Percentiles rank a stretch among this genome's conserved stretches.
Evolutionary conservation across 2,797 vertebrate genomes (phyloP).

Genomic region (Amniataba percoides): DNA sequence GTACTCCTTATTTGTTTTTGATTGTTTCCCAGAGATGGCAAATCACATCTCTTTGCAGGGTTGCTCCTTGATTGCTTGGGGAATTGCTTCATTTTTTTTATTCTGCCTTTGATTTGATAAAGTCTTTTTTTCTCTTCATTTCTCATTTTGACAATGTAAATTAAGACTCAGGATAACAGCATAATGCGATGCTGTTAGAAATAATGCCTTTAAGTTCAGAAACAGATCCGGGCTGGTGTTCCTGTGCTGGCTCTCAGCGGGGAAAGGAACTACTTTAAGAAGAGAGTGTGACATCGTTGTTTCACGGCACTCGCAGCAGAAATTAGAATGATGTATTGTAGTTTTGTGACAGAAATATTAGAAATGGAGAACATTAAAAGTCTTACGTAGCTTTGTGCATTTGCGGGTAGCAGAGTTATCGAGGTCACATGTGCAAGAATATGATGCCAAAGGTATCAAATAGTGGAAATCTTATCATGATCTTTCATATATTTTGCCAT

Average conservation of each 20-base stretch:
- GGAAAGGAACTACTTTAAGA: not conserved
- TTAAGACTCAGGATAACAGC: conserved; percentile 6
- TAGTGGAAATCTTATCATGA: not conserved
- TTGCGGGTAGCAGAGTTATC: not conserved
- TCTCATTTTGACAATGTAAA: conserved; percentile 25
- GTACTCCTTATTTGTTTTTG: conserved; percentile 62
- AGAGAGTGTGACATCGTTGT: not conserved
- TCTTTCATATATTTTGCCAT: not conserved
- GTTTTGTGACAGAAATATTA: not conserved
- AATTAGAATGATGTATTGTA: not conserved
- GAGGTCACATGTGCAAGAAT: not conserved
- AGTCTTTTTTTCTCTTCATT: not conserved
- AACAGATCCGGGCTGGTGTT: not conserved
- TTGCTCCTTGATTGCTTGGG: conserved; percentile 62
- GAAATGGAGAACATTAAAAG: not conserved
- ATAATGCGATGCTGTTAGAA: conserved; percentile 10
- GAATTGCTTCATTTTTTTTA: conserved; percentile 50
- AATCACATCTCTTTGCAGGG: conserved; percentile 46
- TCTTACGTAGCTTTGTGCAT: no score
- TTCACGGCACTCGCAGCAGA: not conserved
- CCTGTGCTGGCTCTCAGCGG: not conserved
- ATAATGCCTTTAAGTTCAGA: not conserved
- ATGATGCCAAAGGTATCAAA: not conserved
- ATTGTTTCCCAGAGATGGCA: conserved; percentile 61
- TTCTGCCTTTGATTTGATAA: conserved; percentile 51